phyloP scores from a whole-genome alignment of 2,113 vertebrate genomes.

The Merops nubicus region DNA sequence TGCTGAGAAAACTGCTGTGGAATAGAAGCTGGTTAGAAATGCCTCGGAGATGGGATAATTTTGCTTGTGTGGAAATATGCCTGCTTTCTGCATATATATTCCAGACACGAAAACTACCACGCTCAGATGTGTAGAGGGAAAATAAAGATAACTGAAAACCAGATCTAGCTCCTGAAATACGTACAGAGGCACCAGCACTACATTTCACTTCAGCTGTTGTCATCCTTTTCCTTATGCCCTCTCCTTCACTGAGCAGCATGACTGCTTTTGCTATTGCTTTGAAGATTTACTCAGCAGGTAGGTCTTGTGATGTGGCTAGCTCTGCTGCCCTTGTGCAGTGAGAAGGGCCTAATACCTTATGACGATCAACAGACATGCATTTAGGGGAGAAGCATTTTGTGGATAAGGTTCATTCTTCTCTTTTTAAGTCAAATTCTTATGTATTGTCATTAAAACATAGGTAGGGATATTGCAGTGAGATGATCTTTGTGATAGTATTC shows the following conservation, averaged over 20 bases:
- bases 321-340: background rate
- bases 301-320: background rate
- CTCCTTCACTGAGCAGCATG: slow-evolving; percentile 3
- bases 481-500: background rate
- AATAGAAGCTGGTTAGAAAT: background rate
- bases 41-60: background rate
- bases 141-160: background rate
- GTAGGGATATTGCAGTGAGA: background rate
- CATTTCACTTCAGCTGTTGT: slow-evolving; percentile 4
- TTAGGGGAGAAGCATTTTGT: background rate
- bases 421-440: background rate
- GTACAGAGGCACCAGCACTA: background rate
- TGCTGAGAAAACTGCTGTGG: background rate
- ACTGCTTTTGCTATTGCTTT: background rate
- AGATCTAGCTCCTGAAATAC: background rate
- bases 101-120: background rate
- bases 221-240: background rate
- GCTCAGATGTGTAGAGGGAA: background rate
- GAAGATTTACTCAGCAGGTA: slow-evolving; percentile 24
- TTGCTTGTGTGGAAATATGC: background rate
- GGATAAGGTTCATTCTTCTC: background rate
- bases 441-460: background rate
- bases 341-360: background rate
- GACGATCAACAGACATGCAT: background rate
- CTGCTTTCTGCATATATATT: background rate